Evolutionary conservation across 2,113 vertebrate genomes (phyloP).

Genomic region (Atrichornis clamosus): DNA sequence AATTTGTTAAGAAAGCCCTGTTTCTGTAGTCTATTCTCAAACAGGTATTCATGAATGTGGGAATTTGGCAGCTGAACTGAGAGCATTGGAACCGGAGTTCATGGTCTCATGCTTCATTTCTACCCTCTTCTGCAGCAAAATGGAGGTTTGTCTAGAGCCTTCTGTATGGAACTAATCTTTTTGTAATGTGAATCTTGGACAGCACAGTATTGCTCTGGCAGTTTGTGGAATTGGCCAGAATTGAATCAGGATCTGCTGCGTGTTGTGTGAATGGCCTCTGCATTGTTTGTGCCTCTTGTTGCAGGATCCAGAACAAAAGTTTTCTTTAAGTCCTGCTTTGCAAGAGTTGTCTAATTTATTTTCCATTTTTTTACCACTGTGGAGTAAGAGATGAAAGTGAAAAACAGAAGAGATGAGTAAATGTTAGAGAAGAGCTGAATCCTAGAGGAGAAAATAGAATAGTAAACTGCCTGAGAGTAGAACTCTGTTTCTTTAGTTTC

Average conservation of each 20-base stretch:
- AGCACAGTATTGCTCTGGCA: neutral
- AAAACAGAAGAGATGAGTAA: neutral
- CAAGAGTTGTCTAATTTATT: neutral
- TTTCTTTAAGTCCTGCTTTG: neutral
- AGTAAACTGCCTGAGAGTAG: neutral
- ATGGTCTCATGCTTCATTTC: neutral
- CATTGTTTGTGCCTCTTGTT: neutral
- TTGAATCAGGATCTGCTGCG: neutral
- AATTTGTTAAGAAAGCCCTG: neutral
- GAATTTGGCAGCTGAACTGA: neutral
- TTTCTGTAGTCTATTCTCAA: neutral
- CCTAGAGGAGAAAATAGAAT: neutral
- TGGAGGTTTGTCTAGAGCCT: neutral
- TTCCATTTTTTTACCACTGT: neutral
- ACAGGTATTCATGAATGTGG: neutral
- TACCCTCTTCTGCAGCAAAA: neutral
- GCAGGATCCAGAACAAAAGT: neutral
- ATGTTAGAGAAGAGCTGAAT: neutral
- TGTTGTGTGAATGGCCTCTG: neutral
- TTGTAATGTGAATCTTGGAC: neutral
- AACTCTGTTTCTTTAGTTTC: neutral
- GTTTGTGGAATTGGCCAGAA: neutral
- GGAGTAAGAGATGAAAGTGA: neutral
- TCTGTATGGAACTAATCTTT: neutral
- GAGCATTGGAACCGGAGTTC: neutral